Conservation (phyloP, 2,113 vertebrate genomes). For the Oncorhynchus kisutch region DNA sequence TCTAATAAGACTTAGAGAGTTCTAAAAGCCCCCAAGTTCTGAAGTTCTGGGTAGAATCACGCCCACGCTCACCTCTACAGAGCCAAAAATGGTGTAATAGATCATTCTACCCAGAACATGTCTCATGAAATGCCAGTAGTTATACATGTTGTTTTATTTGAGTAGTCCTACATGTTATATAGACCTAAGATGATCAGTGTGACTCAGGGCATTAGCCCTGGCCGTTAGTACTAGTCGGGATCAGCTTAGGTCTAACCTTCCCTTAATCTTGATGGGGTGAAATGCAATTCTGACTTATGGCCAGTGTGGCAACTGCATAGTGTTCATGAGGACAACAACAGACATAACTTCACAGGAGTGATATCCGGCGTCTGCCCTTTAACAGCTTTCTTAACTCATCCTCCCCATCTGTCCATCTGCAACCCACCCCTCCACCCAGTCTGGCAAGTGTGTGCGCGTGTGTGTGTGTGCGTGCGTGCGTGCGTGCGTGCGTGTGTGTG, state of each 20-base stretch:
- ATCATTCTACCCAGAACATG: no score
- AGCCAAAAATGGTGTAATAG: no score
- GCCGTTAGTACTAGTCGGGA: no score
- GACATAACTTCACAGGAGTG: constrained; percentile 65
- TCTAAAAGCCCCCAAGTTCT: constrained; percentile 10
- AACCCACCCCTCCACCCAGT: constrained; percentile 54
- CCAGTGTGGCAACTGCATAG: neutral
- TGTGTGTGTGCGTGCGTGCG: neutral
- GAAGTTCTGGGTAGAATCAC: no score
- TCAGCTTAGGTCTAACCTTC: no score
- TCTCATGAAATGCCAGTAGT: no score
- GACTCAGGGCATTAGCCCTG: no score
- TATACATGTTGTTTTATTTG: no score
- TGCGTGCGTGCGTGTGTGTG: neutral
- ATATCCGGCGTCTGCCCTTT: constrained; percentile 55
- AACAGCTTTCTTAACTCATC: constrained; percentile 57
- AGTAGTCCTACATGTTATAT: no score
- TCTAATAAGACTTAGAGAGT: constrained; percentile 17
- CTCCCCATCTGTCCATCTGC: constrained; percentile 63
- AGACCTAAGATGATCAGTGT: no score
- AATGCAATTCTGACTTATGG: no score
- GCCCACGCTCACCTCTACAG: neutral
- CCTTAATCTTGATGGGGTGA: no score
- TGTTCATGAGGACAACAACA: constrained; percentile 19
- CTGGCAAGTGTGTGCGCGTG: constrained; percentile 50